Percentiles rank a stretch among this genome's conserved stretches.
Conservation (phyloP, 2,113 vertebrate genomes). For the Pseudorasbora parva region DNA sequence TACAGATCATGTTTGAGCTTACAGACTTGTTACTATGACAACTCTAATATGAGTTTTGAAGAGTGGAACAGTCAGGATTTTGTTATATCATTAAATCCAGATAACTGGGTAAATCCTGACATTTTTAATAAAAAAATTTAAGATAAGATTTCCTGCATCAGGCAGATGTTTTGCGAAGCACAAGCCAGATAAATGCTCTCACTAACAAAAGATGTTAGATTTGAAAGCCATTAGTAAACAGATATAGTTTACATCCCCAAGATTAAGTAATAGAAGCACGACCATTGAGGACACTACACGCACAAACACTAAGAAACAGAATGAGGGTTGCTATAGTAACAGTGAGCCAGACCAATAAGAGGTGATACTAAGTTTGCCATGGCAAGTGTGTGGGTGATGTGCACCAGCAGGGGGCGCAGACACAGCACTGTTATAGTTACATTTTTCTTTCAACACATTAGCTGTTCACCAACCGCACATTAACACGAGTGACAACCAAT, state of each 20-base stretch:
- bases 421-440: neutral
- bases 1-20: neutral
- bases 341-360: conserved; percentile 53
- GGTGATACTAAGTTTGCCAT: conserved; percentile 35
- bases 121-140: neutral
- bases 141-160: neutral
- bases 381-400: neutral
- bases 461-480: neutral
- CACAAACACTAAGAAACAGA: conserved; percentile 43
- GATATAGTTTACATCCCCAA: neutral
- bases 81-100: neutral
- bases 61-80: neutral
- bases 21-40: neutral
- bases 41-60: neutral
- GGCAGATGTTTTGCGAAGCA: neutral
- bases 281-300: conserved; percentile 1
- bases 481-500: neutral
- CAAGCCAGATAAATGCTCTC: neutral
- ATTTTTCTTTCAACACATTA: neutral
- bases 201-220: neutral
- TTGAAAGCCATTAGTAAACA: conserved; percentile 10
- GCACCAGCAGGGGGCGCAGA: conserved; percentile 14
- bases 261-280: conserved; percentile 11
- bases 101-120: neutral
- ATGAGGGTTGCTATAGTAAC: conserved; percentile 74